phyloP scores from a whole-genome alignment of 2,888 invertebrate genomes.

The Nomada hirtipes region DNA sequence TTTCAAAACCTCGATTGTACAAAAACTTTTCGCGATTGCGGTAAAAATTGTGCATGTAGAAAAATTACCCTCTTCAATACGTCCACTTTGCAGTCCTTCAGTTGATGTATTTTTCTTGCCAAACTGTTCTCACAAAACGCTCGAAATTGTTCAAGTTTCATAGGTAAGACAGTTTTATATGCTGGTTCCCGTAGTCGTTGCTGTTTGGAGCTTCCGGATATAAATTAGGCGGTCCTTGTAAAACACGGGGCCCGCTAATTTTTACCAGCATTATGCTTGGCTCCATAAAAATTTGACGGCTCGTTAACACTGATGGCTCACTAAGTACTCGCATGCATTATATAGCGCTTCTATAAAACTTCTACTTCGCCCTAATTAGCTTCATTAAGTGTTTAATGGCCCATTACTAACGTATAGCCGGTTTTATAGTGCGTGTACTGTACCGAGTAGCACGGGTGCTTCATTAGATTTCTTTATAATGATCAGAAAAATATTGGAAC shows the following conservation, averaged over 20 bases:
- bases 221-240: background rate
- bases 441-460: background rate
- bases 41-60: slow-evolving; percentile 14
- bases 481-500: background rate
- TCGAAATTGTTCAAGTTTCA: background rate
- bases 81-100: background rate
- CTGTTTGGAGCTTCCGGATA: background rate
- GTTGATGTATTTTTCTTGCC: background rate
- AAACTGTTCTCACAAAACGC: background rate
- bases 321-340: background rate
- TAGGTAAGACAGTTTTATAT: background rate
- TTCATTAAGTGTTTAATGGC: background rate
- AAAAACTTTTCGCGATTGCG: slow-evolving; percentile 9
- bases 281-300: background rate
- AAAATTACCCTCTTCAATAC: background rate
- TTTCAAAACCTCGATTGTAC: slow-evolving; percentile 11
- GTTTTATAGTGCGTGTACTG: background rate
- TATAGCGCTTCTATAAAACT: background rate
- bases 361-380: background rate
- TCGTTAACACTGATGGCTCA: background rate
- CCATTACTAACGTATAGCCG: background rate
- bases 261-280: too few relatives aligned
- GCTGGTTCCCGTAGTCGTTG: background rate
- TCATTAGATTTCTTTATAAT: background rate
- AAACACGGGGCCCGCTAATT: background rate